A percentile compares a stretch with the other conserved stretches of the same genome.
Evolutionary conservation across 2,113 vertebrate species (phyloP).

Genomic region (Entelurus aequoreus): DNA sequence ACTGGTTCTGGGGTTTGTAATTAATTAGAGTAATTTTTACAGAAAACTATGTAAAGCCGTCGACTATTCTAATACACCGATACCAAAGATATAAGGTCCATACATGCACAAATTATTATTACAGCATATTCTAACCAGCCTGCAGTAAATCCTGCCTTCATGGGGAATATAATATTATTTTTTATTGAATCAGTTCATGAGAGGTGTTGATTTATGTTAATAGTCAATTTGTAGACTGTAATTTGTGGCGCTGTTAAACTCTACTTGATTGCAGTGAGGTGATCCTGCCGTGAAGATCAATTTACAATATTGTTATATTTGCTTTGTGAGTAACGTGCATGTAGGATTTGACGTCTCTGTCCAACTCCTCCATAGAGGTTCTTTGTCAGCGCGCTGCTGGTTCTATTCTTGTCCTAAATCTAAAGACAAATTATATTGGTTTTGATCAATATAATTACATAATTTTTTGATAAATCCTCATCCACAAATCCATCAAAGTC

Average conservation of each 20-base stretch:
- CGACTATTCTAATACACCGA: no score
- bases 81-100: background rate
- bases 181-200: background rate
- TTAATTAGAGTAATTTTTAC: no score
- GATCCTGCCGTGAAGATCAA: background rate
- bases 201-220: background rate
- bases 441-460: no score
- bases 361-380: background rate
- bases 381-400: constrained; percentile 9
- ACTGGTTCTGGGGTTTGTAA: no score
- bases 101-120: no score
- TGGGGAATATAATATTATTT: background rate
- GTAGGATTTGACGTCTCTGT: background rate
- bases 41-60: no score
- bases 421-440: no score
- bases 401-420: no score
- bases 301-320: background rate
- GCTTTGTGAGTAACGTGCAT: background rate
- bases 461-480: no score
- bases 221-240: background rate
- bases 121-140: background rate
- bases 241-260: background rate
- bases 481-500: no score
- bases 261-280: background rate
- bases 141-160: background rate